These are phyloP conservation scores for Hemistola chrysoprasaria DNA, from an alignment of 2,888 invertebrate genomes.

Conservation along the genomic window DNA sequence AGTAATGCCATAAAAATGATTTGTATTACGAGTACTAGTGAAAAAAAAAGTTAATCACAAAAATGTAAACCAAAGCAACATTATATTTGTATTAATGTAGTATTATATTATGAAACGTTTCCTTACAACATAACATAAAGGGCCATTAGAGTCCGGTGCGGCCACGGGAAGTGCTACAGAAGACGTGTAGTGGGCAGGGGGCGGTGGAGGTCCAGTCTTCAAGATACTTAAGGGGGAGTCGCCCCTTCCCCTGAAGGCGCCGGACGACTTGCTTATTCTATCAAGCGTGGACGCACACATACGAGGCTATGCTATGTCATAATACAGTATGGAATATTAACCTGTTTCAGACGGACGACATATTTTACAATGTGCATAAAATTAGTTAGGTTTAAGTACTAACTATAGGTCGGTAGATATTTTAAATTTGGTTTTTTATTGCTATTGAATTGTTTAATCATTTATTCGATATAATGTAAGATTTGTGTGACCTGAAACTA, in stretches of 20 bases:
- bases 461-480: no score
- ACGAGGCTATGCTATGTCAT: constrained; percentile 25
- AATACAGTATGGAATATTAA: constrained; percentile 9
- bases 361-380: no score
- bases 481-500: no score
- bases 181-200: constrained; percentile 76
- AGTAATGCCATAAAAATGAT: no score
- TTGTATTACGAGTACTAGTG: no score
- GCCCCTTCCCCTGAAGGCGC: constrained; percentile 57
- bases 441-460: no score
- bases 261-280: constrained; percentile 82
- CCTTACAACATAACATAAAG: constrained; percentile 67
- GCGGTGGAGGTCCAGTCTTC: constrained; percentile 77
- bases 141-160: constrained; percentile 73
- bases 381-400: no score
- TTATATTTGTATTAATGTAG: constrained; percentile 4
- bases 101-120: constrained; percentile 39
- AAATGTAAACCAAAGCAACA: background rate
- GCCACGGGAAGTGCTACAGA: constrained; percentile 75
- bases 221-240: constrained; percentile 71
- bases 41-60: no score
- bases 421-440: no score
- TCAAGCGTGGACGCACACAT: constrained; percentile 77
- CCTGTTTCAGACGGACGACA: background rate
- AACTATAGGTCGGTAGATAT: no score